A percentile compares a stretch with the other conserved stretches of the same genome.
Evolutionary conservation across 2,797 vertebrate genomes (phyloP).

Genomic region (Myotis planiceps): DNA sequence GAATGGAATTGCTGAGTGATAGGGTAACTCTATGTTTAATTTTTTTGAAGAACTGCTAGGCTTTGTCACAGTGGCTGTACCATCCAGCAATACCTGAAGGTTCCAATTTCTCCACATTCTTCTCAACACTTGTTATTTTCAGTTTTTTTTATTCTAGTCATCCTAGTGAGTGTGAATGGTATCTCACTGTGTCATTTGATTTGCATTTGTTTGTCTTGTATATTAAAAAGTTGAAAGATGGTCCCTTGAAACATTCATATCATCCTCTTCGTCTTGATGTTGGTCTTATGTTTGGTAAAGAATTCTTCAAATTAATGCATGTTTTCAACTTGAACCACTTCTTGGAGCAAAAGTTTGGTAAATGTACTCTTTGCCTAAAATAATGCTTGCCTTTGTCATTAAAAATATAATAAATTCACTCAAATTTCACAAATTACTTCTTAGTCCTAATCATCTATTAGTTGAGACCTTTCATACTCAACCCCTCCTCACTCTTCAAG

Average conservation of each 20-base stretch:
- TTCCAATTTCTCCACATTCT: background rate
- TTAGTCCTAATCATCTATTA: background rate
- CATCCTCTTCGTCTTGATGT: background rate
- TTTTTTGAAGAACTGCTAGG: background rate
- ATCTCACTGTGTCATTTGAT: background rate
- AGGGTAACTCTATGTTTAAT: background rate
- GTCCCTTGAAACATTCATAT: background rate
- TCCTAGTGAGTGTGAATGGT: background rate
- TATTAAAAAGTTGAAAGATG: background rate
- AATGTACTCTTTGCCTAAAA: background rate
- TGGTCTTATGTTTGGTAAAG: background rate
- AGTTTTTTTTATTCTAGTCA: background rate
- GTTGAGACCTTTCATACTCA: background rate
- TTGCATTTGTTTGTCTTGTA: background rate
- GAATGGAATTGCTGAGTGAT: background rate
- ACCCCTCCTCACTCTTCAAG: background rate
- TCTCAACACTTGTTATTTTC: background rate
- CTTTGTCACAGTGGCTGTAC: background rate
- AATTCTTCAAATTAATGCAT: conserved; percentile 6
- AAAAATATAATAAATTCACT: background rate
- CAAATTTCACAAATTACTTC: background rate
- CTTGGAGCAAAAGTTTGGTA: background rate
- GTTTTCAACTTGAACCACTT: background rate
- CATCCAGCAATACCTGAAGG: background rate
- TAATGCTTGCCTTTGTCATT: background rate